Percentiles rank a stretch among this genome's conserved stretches.
Conservation (phyloP, 92 coral and sea anemone species). For the Montipora capitata region DNA sequence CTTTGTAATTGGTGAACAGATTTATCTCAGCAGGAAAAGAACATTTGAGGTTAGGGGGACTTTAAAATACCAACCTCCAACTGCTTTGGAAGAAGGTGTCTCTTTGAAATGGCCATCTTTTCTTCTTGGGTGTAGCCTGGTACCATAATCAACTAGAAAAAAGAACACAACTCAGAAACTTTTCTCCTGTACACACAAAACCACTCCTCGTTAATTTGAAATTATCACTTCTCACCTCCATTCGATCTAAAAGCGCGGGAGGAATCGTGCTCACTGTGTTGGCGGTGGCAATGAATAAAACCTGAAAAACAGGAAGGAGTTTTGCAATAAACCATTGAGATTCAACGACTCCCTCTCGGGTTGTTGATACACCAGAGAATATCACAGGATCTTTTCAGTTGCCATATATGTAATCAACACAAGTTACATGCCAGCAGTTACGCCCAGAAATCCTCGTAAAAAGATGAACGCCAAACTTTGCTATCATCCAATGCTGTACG, state of each 20-base stretch:
- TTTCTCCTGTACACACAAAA: too few relatives aligned
- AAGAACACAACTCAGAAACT: too few relatives aligned
- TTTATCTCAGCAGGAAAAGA: background rate
- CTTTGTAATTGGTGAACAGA: too few relatives aligned
- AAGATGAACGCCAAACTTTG: too few relatives aligned
- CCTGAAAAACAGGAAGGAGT: conserved; percentile 55
- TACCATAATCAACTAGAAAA: conserved; percentile 82
- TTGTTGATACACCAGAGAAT: too few relatives aligned
- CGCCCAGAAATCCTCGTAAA: too few relatives aligned
- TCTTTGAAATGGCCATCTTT: conserved; percentile 84
- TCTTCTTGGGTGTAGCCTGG: conserved; percentile 94
- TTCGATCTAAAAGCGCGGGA: conserved; percentile 89
- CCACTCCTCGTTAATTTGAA: background rate
- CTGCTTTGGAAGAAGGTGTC: conserved; percentile 91
- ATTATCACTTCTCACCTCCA: conserved; percentile 77
- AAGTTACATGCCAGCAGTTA: too few relatives aligned
- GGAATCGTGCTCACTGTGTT: conserved; percentile 87
- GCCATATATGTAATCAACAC: too few relatives aligned
- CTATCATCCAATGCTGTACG: too few relatives aligned
- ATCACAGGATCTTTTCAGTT: too few relatives aligned
- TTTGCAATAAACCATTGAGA: background rate
- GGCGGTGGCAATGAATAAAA: conserved; percentile 90
- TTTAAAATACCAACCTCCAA: conserved; percentile 68
- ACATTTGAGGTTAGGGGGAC: background rate
- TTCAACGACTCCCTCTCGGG: too few relatives aligned